These are phyloP conservation scores for Megathymus violae DNA, from an alignment of 1,140 invertebrate species.

Conservation along the genomic window DNA sequence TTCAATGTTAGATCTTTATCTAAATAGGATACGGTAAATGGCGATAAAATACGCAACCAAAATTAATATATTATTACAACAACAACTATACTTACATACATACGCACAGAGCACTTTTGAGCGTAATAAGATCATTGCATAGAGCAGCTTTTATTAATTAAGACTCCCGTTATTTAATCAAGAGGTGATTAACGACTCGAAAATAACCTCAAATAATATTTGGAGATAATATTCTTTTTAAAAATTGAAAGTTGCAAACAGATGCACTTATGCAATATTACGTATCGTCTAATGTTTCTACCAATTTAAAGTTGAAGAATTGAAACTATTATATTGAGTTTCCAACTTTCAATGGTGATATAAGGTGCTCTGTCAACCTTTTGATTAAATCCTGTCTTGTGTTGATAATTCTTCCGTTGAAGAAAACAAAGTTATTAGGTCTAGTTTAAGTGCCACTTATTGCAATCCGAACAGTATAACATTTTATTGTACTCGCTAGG, in stretches of 20 bases:
- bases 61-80: not conserved
- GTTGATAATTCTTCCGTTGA: too few species aligned
- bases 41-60: not conserved
- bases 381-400: too few species aligned
- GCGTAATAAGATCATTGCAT: not conserved
- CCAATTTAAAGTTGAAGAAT: too few species aligned
- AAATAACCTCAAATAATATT: not conserved
- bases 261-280: not conserved
- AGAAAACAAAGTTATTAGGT: too few species aligned
- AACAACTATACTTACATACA: not conserved
- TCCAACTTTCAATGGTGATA: too few species aligned
- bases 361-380: too few species aligned
- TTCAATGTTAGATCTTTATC: constrained; percentile 13
- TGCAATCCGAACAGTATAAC: too few species aligned
- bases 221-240: not conserved
- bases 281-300: not conserved
- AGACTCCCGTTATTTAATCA: constrained; percentile 1
- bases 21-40: not conserved
- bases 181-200: not conserved
- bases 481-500: too few species aligned
- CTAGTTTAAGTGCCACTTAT: too few species aligned
- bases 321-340: too few species aligned
- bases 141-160: not conserved
- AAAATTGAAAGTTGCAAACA: not conserved
- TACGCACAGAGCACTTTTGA: not conserved